phyloP scores from a whole-genome alignment of 2,888 invertebrate species.

The Ceriagrion tenellum region DNA sequence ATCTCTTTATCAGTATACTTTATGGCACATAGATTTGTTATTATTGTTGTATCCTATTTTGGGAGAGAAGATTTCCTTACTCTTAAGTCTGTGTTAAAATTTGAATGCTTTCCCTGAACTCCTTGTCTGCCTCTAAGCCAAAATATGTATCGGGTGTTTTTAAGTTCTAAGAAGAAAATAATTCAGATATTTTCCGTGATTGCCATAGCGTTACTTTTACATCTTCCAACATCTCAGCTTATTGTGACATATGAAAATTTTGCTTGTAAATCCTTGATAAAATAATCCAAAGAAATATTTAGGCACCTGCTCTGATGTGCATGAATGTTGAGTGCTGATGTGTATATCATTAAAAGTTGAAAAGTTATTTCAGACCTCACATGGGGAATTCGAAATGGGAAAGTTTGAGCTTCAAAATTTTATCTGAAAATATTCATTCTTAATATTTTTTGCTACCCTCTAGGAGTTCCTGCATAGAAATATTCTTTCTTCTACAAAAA shows the following conservation, averaged over 20 bases:
- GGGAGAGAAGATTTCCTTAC: neutral
- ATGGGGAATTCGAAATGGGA: neutral
- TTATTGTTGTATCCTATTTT: neutral
- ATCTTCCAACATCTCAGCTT: neutral
- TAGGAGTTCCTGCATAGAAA: neutral
- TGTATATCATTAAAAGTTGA: neutral
- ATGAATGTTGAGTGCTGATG: neutral
- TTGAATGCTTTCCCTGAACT: neutral
- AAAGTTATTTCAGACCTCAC: neutral
- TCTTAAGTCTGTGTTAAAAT: neutral
- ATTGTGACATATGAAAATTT: neutral
- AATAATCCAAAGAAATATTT: neutral
- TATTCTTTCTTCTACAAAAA: neutral
- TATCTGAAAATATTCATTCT: neutral
- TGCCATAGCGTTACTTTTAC: neutral
- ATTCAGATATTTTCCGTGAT: neutral
- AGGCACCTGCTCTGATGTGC: neutral
- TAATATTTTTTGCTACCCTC: neutral
- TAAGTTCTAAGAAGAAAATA: neutral
- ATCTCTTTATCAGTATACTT: neutral
- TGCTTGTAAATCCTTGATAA: neutral
- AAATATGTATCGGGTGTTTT: neutral
- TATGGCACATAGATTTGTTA: neutral
- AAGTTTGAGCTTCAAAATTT: neutral
- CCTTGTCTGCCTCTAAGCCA: neutral